These are phyloP conservation scores for Umimayanthus chanpuru DNA, from an alignment of 92 coral and sea anemone genomes.

Conservation along the genomic window DNA sequence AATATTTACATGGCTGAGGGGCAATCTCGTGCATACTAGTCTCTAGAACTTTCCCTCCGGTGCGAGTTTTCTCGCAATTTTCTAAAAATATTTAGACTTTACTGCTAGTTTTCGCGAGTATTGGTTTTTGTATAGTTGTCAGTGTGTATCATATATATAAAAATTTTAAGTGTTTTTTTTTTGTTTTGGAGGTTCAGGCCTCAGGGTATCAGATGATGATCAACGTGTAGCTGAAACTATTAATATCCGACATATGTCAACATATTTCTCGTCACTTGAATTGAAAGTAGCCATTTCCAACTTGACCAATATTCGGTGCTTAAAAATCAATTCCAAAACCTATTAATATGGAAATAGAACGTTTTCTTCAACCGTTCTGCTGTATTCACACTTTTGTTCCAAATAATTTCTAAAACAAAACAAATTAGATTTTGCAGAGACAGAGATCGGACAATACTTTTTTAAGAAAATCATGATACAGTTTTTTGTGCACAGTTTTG, in stretches of 20 bases:
- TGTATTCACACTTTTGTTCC: background rate
- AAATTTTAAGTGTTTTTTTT: background rate
- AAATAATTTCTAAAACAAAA: too few relatives aligned
- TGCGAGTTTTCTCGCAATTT: background rate
- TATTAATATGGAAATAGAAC: background rate
- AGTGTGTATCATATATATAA: background rate
- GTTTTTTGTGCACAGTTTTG: background rate
- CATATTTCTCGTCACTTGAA: background rate
- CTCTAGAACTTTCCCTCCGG: slow-evolving; percentile 18
- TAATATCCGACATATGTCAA: background rate
- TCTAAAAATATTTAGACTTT: background rate
- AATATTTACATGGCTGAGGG: slow-evolving; percentile 42
- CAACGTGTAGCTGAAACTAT: slow-evolving; percentile 8
- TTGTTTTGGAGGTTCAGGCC: background rate
- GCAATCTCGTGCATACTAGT: background rate
- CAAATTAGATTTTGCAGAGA: too few relatives aligned
- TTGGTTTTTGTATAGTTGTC: background rate
- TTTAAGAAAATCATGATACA: background rate
- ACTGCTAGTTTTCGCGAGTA: background rate
- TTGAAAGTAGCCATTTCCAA: background rate
- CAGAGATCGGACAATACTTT: too few relatives aligned
- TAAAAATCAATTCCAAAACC: background rate
- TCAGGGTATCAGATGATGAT: background rate
- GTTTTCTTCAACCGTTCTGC: background rate
- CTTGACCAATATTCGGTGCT: background rate